Evolutionary conservation across 2,888 invertebrate genomes (phyloP).

Genomic region (Didymodactylos carnosus): DNA sequence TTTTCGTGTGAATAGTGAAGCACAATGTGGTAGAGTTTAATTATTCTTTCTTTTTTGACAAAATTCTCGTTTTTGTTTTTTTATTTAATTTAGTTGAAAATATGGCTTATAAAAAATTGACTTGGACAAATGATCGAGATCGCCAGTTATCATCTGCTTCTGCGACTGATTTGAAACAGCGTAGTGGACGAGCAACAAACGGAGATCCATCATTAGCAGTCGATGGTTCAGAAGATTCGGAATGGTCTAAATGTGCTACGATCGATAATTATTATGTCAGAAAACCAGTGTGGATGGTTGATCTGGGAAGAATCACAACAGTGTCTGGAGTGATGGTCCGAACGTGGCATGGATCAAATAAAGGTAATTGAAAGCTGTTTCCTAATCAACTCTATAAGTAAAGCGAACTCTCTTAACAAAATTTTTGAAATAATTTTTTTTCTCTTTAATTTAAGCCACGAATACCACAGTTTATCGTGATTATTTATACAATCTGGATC

Average conservation of each 20-base stretch:
- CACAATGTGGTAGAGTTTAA: constrained; percentile 35
- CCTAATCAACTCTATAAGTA: too few relatives aligned
- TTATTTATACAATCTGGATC: constrained; percentile 38
- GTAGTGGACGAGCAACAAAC: constrained; percentile 22
- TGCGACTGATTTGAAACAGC: constrained; percentile 20
- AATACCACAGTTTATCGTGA: not conserved
- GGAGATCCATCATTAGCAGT: constrained; percentile 34
- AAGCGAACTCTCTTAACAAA: too few relatives aligned
- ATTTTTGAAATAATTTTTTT: not conserved
- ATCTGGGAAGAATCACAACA: constrained; percentile 32
- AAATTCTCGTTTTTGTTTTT: not conserved
- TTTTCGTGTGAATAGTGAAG: constrained; percentile 37
- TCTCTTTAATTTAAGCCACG: not conserved
- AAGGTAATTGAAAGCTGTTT: not conserved
- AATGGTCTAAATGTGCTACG: constrained; percentile 36
- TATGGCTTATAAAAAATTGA: constrained; percentile 37
- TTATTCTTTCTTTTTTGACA: not conserved
- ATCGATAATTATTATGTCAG: constrained; percentile 40
- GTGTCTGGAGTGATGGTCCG: constrained; percentile 37
- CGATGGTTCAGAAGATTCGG: constrained; percentile 34
- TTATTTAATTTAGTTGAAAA: constrained; percentile 34
- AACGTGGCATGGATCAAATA: constrained; percentile 38
- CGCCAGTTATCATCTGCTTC: constrained; percentile 20
- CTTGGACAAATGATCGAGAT: constrained; percentile 36
- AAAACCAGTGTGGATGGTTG: constrained; percentile 39